Percentiles rank a stretch among this genome's conserved stretches.
phyloP scores from a whole-genome alignment of 2,797 vertebrate genomes.

The Eupleurogrammus muticus region DNA sequence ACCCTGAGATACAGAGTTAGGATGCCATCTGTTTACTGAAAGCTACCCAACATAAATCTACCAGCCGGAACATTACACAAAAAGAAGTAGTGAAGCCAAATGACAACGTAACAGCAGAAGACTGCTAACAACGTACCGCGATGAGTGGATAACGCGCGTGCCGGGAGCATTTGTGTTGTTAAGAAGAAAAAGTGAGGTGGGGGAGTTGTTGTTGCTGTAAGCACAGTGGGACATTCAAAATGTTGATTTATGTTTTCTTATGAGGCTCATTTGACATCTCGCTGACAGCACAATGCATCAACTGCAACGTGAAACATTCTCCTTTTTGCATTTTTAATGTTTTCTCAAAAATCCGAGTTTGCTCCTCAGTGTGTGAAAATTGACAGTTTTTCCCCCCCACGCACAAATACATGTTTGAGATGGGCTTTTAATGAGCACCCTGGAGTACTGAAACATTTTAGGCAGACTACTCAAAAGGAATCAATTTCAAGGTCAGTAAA shows the following conservation, averaged over 20 bases:
- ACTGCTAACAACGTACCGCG: slow-evolving; percentile 7
- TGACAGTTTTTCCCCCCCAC: background rate
- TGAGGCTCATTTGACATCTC: slow-evolving; percentile 21
- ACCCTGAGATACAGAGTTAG: slow-evolving; percentile 17
- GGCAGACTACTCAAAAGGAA: slow-evolving; percentile 3
- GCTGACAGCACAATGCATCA: slow-evolving; percentile 17
- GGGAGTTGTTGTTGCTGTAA: background rate
- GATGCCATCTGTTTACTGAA: slow-evolving; percentile 37
- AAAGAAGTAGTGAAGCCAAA: slow-evolving; percentile 14
- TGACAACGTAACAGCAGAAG: slow-evolving; percentile 2
- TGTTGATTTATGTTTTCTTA: slow-evolving; percentile 26
- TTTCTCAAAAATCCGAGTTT: background rate
- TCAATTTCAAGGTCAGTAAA: slow-evolving; percentile 15
- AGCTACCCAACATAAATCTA: slow-evolving; percentile 32
- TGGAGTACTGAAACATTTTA: slow-evolving; percentile 24
- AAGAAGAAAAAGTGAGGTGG: background rate
- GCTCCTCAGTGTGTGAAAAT: slow-evolving; percentile 2
- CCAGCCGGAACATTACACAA: slow-evolving; percentile 2
- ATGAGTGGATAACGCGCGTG: background rate
- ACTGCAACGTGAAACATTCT: background rate
- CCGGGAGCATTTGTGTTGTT: slow-evolving; percentile 7
- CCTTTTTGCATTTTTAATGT: slow-evolving; percentile 24
- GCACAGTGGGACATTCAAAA: slow-evolving; percentile 16
- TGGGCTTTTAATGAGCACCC: slow-evolving; percentile 21
- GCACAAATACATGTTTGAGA: slow-evolving; percentile 17